Conservation (phyloP, 2,113 vertebrate genomes). For the Xiphophorus couchianus region DNA sequence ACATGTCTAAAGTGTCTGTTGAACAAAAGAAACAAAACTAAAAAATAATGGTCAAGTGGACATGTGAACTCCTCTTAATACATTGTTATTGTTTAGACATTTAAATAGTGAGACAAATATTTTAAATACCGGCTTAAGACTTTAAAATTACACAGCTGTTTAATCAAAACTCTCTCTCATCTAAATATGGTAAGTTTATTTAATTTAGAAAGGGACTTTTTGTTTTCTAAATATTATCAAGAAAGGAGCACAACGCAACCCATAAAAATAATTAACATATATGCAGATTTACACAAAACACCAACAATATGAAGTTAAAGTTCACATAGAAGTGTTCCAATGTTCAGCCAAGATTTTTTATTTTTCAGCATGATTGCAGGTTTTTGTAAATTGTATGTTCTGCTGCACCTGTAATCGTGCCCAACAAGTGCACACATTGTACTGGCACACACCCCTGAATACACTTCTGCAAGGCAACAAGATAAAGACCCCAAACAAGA, state of each 20-base stretch:
- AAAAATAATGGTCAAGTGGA: neutral
- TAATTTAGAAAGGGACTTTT: neutral
- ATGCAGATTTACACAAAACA: neutral
- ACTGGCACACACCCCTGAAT: neutral
- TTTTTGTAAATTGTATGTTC: neutral
- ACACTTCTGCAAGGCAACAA: neutral
- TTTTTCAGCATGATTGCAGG: neutral
- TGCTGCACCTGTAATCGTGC: conserved; percentile 1
- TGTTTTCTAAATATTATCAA: neutral
- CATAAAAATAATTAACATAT: neutral
- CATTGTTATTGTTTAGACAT: conserved; percentile 12
- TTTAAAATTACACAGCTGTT: too few species aligned
- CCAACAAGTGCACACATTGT: neutral
- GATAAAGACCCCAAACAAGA: conserved; percentile 8
- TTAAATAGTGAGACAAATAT: neutral
- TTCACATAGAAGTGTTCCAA: neutral
- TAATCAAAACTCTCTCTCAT: too few species aligned
- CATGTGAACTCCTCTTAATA: neutral
- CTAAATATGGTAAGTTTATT: neutral
- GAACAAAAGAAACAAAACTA: too few species aligned
- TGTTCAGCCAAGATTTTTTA: neutral
- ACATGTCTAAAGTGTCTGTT: neutral
- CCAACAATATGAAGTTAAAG: neutral
- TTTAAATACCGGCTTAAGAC: too few species aligned
- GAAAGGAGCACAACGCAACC: neutral